Evolutionary conservation across 2,888 invertebrate genomes (phyloP), one percentile per base, ranked within the genome.

Genomic region (Allacma fusca): DNA sequence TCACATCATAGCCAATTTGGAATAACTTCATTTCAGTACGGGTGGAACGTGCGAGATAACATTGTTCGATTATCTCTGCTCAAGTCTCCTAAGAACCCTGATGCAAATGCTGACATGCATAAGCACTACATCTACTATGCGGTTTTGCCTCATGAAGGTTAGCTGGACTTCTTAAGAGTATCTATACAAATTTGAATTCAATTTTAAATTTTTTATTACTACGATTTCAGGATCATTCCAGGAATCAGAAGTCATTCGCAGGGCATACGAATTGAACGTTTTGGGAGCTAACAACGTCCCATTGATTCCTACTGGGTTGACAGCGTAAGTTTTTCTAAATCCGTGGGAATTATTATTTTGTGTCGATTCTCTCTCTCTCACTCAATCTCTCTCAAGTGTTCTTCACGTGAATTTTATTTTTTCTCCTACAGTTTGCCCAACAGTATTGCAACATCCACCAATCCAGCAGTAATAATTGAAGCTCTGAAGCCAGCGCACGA

Each of bases 1-100:
- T n/a, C n/a, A n/a, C n/a, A n/a, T n/a, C n/a, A n/a, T n/a, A n/a
- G n/a, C n/a, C n/a, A n/a, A n/a, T n/a, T n/a, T n/a, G n/a, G n/a
- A n/a, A n/a, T n/a, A n/a, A n/a, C n/a, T n/a, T n/a, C n/a, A 12
- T 50, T 50, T 23, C n/a, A 64, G 72, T 89, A 89, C 83, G 89
- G 89, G 28, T 88, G 87, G 21, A n/a, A 67, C 13, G 86, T 87
- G n/a, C 83, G 86, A 16, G 86, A 86, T 62, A 87, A 87, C 77
- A 84, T 86, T 19, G 85, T 89, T 71, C 83, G 86, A 50, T 84
- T 89, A 24, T 89, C 88, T 0, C 86, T 88, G 68, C 84, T 89
- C 62, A 83, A 88, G 5, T 86, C 89, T 0, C 87, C 89, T 0
- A 89, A 89, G 83, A 85, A 86, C 21, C 89, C 89, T 1, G 89